Evolutionary conservation across 2,797 vertebrate genomes (phyloP).

Genomic region (Enteromius argenteus): DNA sequence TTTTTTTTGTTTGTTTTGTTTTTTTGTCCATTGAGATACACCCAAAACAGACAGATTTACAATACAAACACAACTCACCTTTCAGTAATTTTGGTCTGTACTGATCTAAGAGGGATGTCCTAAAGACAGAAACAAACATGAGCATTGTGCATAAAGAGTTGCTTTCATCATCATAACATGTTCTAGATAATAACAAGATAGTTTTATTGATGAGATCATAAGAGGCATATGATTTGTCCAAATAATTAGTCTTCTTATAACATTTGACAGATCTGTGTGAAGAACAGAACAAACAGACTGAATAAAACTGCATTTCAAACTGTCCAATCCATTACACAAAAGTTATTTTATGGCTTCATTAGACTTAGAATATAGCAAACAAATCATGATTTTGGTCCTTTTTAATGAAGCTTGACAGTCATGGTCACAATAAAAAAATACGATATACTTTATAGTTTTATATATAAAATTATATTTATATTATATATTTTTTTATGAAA

Average conservation of each 20-base stretch:
- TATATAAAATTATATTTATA: too few relatives aligned
- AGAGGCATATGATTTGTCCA: background rate
- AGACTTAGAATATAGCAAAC: background rate
- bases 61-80: constrained; percentile 78
- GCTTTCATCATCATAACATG: background rate
- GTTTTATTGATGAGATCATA: background rate
- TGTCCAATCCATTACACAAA: background rate
- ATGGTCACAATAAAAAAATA: background rate
- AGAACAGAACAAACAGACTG: background rate
- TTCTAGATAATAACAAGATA: background rate
- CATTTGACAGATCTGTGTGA: background rate
- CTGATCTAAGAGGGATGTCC: constrained; percentile 87
- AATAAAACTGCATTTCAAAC: background rate
- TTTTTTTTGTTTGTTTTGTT: too few relatives aligned
- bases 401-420: background rate
- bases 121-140: constrained; percentile 65
- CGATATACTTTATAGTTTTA: too few relatives aligned
- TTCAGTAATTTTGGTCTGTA: constrained; percentile 78
- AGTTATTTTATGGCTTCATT: background rate
- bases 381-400: background rate
- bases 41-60: constrained; percentile 2
- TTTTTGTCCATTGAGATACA: background rate
- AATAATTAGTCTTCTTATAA: background rate
- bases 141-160: background rate
- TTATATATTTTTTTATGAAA: background rate